These are phyloP conservation scores for Nixonia krombeini DNA, from an alignment of 1,140 invertebrate species.

Conservation along the genomic window DNA sequence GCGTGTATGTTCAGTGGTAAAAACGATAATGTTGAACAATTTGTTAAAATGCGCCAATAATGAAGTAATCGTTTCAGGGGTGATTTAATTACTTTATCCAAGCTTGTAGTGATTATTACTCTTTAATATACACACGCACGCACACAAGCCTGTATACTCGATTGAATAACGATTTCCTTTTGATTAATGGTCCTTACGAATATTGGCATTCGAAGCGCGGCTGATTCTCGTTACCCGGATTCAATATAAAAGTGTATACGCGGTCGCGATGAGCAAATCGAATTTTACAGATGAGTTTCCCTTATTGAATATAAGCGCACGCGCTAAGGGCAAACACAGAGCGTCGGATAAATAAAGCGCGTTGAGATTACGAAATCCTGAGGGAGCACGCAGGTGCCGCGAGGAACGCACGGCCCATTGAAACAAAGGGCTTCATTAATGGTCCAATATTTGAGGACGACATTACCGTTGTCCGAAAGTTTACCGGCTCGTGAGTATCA, in stretches of 20 bases:
- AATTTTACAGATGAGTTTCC: slow-evolving; percentile 63
- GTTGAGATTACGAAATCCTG: slow-evolving; percentile 63
- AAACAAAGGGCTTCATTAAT: slow-evolving; percentile 66
- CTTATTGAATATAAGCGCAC: slow-evolving; percentile 64
- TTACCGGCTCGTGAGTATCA: slow-evolving; percentile 52
- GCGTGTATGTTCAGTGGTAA: no score
- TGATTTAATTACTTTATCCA: no score
- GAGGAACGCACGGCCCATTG: slow-evolving; percentile 50
- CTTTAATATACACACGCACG: no score
- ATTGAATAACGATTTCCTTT: no score
- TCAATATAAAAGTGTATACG: slow-evolving; percentile 33
- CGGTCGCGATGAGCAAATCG: slow-evolving; percentile 34
- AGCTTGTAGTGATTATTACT: no score
- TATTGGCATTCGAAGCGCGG: slow-evolving; percentile 8
- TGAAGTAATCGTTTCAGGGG: no score
- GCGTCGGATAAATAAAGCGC: slow-evolving; percentile 62
- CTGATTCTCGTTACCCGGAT: slow-evolving; percentile 12
- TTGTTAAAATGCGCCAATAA: no score
- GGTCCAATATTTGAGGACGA: slow-evolving; percentile 66
- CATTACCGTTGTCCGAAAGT: slow-evolving; percentile 57
- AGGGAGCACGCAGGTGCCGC: slow-evolving; percentile 64
- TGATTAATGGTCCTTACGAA: slow-evolving; percentile 22
- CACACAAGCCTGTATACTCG: no score
- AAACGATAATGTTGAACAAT: not conserved
- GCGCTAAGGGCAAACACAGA: slow-evolving; percentile 57